Base-by-base conservation (phyloP, 2,888 invertebrate species). In the Pilophorus perplexus region DNA sequence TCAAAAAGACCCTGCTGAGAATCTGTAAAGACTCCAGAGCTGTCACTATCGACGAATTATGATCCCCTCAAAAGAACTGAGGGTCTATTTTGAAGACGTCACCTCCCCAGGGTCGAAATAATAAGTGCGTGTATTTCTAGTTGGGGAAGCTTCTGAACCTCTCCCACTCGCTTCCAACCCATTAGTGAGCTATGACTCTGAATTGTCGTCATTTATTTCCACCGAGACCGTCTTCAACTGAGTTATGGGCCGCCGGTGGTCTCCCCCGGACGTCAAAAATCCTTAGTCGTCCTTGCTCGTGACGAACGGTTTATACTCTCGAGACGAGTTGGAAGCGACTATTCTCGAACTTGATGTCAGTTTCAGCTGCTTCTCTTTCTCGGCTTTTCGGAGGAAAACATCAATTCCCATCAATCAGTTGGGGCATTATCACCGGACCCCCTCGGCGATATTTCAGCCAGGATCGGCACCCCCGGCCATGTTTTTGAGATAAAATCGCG, bases 161-260 rank as follows among this genome's bases (percentile, higher is more conserved):
- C n/a, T 6, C 33, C n/a, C 6, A 18, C 33, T 14, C 38, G n/a
- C 38, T 57, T 57, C 57, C 48, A 20, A 48, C 48, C 57, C 57
- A 57, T 57, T 57, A 57, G 57, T 57, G 37, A 57, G 57, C 57
- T 57, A 57, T 57, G 57, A 57, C 57, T 57, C n/a, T 40, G 57
- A 57, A 57, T 57, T 57, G 57, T 57, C 57, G 57, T 57, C 57
- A 37, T 57, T 57, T 57, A 57, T 57, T 57, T 57, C 25, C 57
- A 38, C 12, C 23, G 20, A 14, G 18, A 12, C 22, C 38, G 37
- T 57, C 57, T 14, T 20, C 38, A 37, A 22, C 57, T 57, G 57
- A 57, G 40, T 57, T 57, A 57, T 57, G 38, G 37, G 57, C 22
- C 37, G 57, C 57, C 38, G 10, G 38, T 57, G 37, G 57, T 57